Conservation (phyloP, 2,888 invertebrate genomes). For the Baccha elongata region DNA sequence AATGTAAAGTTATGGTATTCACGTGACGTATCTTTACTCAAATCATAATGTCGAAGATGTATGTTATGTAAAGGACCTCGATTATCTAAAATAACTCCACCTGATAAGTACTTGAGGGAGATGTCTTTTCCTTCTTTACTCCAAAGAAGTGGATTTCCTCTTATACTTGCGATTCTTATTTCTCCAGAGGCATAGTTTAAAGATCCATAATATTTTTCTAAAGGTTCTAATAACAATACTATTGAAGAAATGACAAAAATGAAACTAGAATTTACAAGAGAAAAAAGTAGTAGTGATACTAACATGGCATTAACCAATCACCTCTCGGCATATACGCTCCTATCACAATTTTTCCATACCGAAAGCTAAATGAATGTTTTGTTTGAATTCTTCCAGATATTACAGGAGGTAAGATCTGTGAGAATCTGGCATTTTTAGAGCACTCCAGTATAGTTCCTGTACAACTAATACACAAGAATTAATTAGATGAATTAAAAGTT, state of each 20-base stretch:
- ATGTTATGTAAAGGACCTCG: slow-evolving; percentile 79
- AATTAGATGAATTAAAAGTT: background rate
- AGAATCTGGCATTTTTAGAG: background rate
- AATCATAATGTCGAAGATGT: slow-evolving; percentile 57
- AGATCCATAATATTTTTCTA: slow-evolving; percentile 85
- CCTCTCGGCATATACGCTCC: slow-evolving; percentile 89
- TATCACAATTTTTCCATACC: slow-evolving; percentile 88
- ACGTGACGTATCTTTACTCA: slow-evolving; percentile 81
- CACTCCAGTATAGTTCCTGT: background rate
- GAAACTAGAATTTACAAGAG: background rate
- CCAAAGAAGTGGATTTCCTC: slow-evolving; percentile 85
- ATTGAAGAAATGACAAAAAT: slow-evolving; percentile 55
- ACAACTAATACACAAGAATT: slow-evolving; percentile 74
- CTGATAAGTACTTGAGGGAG: slow-evolving; percentile 77
- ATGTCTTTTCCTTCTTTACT: slow-evolving; percentile 76
- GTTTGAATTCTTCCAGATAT: slow-evolving; percentile 86
- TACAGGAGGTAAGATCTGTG: slow-evolving; percentile 87
- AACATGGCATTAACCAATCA: slow-evolving; percentile 91
- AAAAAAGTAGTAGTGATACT: slow-evolving; percentile 74
- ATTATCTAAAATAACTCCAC: slow-evolving; percentile 77
- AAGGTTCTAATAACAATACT: slow-evolving; percentile 87
- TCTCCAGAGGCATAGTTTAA: slow-evolving; percentile 86
- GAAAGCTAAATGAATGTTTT: slow-evolving; percentile 86
- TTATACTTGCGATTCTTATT: slow-evolving; percentile 87
- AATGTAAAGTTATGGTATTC: slow-evolving; percentile 87